Conservation (phyloP, 37 sponge, comb jelly and placozoan genomes). For the Hexactinellida sp. region DNA sequence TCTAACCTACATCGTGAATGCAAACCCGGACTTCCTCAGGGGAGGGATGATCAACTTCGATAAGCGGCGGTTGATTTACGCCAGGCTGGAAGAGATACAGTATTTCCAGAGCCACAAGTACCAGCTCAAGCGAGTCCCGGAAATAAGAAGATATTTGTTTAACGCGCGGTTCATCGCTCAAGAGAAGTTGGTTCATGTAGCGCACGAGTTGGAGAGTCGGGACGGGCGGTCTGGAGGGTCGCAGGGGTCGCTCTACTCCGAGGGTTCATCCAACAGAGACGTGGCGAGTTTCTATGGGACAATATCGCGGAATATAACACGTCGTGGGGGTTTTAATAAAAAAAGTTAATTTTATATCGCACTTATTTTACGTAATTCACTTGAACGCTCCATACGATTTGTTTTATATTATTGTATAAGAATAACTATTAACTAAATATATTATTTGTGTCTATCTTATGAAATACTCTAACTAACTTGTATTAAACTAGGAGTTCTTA, state of each 20-base stretch:
- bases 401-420: background rate
- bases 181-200: background rate
- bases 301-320: background rate
- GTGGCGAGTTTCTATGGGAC: background rate
- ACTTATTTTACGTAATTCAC: background rate
- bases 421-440: no score
- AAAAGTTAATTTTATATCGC: background rate
- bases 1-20: slow-evolving; percentile 64
- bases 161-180: background rate
- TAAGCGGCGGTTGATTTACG: slow-evolving; percentile 73
- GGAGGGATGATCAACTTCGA: slow-evolving; percentile 80
- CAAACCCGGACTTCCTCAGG: slow-evolving; percentile 75
- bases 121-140: background rate
- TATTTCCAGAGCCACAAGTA: slow-evolving; percentile 15
- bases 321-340: background rate
- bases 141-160: slow-evolving; percentile 3
- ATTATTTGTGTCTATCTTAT: no score
- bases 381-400: background rate
- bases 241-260: background rate
- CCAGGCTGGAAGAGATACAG: slow-evolving; percentile 24
- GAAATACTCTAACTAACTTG: no score
- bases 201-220: background rate
- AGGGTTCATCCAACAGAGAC: background rate
- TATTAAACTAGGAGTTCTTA: background rate
- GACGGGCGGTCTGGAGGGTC: background rate